Conservation (phyloP, 2,797 vertebrate species). For the Sparus aurata region DNA sequence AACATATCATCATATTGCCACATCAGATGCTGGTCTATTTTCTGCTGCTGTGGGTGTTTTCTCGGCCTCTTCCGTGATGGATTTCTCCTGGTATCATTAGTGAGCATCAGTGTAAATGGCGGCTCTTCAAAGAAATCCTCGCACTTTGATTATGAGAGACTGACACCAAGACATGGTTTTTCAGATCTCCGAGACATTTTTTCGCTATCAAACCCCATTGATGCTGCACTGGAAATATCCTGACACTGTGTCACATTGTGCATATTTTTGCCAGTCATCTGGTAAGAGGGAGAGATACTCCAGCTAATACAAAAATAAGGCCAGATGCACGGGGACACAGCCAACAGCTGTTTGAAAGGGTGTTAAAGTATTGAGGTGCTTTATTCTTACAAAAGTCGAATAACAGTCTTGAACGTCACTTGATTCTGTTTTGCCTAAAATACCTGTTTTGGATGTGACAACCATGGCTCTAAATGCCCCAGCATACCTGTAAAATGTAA, state of each 20-base stretch:
- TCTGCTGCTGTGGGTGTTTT: constrained; percentile 21
- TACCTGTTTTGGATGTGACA: too few species aligned
- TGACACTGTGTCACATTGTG: constrained; percentile 9
- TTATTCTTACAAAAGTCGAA: too few species aligned
- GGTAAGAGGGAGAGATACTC: constrained; percentile 13
- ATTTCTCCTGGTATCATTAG: constrained; percentile 39
- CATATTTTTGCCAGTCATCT: constrained; percentile 26
- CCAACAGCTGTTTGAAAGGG: not conserved
- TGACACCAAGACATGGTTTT: constrained; percentile 26
- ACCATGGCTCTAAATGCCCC: too few species aligned
- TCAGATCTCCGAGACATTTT: constrained; percentile 33
- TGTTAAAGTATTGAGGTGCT: not conserved
- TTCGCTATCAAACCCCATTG: constrained; percentile 19
- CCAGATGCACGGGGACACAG: constrained; percentile 6
- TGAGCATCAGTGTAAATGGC: constrained; percentile 44
- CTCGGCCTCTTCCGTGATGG: constrained; percentile 20
- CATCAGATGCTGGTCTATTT: constrained; percentile 12
- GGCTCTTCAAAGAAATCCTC: constrained; percentile 34
- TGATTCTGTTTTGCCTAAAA: too few species aligned
- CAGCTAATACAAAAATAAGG: constrained; percentile 20
- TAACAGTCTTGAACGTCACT: too few species aligned
- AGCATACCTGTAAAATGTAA: too few species aligned
- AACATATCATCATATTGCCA: constrained; percentile 21
- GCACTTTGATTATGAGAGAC: constrained; percentile 41
- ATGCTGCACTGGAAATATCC: constrained; percentile 10